Base-by-base conservation (phyloP, 2,888 invertebrate genomes). In the Bellardia pandia region DNA sequence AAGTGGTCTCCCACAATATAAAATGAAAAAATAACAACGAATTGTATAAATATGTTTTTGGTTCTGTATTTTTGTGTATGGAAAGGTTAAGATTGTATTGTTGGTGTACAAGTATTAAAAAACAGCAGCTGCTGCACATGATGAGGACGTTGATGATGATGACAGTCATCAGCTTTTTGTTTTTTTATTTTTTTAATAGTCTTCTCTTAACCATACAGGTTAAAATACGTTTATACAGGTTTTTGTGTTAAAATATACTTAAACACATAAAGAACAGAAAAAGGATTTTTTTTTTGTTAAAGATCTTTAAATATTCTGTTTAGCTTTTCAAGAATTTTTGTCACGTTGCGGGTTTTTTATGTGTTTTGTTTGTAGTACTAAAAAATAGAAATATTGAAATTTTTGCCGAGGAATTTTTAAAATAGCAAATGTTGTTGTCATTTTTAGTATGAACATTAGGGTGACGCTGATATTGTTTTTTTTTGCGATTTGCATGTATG, bases 1-100 rank as follows among this genome's bases (percentile, higher is more conserved):
- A 84, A 86, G 80, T 86, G 86, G 84, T 80, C 80, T 74, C 77
- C 86, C 84, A 84, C 83, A 86, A 74, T 86, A 68, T 72, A 64
- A 64, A 58, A 48, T 60, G 62, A 74, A 66, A 53, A 37, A 51
- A 23, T 23, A 23, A 23, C 0, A 23, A 23, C 64, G 11, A 64
- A 37, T 45, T 42, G 8, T 60, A n/a, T 45, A 5, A 16, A 16
- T 53, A 37, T 30, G 40, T 53, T 72, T 60, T 45, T 3, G 23
- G 16, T 16, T n/a, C 2, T 42, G 53, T 53, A 0, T 45, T 58
- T 60, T 42, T 9, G 37, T 60, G 40, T 64, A n/a, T 40, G 45
- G 66, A 75, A 53, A 75, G 51, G 74, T 66, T 79, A 68, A 68
- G 16, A 79, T 68, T 66, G 72, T 62, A 76, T 76, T 62, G 69